phyloP scores from a whole-genome alignment of 2,888 invertebrate species.

The Nasonovia ribisnigri region DNA sequence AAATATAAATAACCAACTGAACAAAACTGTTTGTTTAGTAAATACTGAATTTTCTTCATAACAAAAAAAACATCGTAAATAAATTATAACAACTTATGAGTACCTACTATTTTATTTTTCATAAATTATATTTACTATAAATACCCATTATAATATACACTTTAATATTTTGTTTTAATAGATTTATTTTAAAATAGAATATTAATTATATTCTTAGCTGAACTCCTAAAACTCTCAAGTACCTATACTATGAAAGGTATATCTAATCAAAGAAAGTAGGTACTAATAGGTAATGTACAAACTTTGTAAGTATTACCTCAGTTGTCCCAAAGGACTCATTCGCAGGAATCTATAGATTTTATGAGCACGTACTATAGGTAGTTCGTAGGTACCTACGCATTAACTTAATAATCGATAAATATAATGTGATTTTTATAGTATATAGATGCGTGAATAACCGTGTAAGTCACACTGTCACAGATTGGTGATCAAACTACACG shows the following conservation, averaged over 20 bases:
- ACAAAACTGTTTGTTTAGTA: neutral
- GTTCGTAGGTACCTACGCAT: neutral
- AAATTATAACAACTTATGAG: neutral
- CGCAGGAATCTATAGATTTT: neutral
- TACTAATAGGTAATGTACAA: neutral
- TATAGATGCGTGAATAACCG: neutral
- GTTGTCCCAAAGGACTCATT: neutral
- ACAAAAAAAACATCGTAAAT: neutral
- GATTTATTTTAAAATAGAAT: neutral
- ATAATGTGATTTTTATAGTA: neutral
- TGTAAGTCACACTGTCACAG: neutral
- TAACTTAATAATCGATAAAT: neutral
- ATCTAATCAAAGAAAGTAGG: neutral
- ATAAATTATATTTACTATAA: neutral
- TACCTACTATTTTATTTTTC: neutral
- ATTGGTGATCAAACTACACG: neutral
- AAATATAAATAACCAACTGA: neutral
- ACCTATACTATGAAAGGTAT: neutral
- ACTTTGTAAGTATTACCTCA: neutral
- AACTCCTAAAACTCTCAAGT: neutral
- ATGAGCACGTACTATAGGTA: neutral
- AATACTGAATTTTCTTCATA: neutral
- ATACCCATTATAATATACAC: neutral
- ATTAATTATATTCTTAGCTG: neutral
- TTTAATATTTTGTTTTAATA: neutral